Evolutionary conservation across 2,797 vertebrate species (phyloP), one percentile per base, ranked within the genome.

Genomic region (Jordanella pulchra): DNA sequence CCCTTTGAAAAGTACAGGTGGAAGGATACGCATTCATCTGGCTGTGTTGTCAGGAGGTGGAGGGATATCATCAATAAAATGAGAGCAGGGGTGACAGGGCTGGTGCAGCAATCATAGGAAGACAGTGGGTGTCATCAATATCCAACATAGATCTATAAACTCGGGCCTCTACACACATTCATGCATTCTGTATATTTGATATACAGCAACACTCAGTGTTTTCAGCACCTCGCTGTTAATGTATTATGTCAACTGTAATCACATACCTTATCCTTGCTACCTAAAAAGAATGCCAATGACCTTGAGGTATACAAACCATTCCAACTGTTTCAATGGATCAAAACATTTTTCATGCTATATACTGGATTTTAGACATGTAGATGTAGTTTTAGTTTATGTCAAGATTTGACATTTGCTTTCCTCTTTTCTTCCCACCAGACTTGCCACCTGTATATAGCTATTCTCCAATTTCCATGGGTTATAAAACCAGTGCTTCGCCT

Each of bases 371-470:
- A 45, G 23, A 64, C 55, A 42, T n/a, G 18, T 48, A 67, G 28
- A 55, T 28, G 15, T 15, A 48, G 25, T 42, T 15, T 66, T 65
- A 25, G 25, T 76, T 61, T 13, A 69, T 73, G 44, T 71, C n/a
- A 69, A 14, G 69, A n/a, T 71, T 65, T 68, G 65, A 81, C 56
- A 9, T 55, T 35, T 71, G 3, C 7, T 54, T 67, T 81, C 18
- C 63, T 45, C 9, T 70, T 61, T 21, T 32, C 65, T 78, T 64
- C 79, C 45, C 61, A 65, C 0, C 87, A 99, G 97, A 97, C 83
- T 87, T 97, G 68, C 96, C 96, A 82, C 96, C 96, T 14, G 94
- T 95, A 73, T 96, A 96, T 78, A 86, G 91, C 68, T 96, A 94
- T 89, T 95, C 96, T 13, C 79, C 90, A 0, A 87, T 96, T 67